Percentiles rank a stretch among this genome's conserved stretches.
Evolutionary conservation across 2,888 invertebrate genomes (phyloP).

Genomic region (Phalera bucephala): DNA sequence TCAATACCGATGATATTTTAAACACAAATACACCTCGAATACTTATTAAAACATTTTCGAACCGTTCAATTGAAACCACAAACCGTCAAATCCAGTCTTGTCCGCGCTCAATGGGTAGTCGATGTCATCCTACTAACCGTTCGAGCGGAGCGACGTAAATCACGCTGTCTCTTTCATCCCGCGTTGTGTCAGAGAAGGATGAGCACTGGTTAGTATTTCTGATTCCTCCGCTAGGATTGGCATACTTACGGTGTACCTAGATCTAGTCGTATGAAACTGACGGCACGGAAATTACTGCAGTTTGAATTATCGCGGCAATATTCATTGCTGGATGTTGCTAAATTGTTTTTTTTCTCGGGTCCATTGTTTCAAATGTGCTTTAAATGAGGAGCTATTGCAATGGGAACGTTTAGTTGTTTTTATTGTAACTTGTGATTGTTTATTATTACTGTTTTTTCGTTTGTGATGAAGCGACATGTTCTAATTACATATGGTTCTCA

Average conservation of each 20-base stretch:
- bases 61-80: slow-evolving; percentile 32
- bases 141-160: slow-evolving; percentile 21
- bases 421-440: background rate
- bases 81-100: slow-evolving; percentile 42
- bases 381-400: slow-evolving; percentile 3
- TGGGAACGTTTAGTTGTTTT: background rate
- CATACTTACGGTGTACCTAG: slow-evolving; percentile 33
- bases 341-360: slow-evolving; percentile 16
- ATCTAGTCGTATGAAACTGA: slow-evolving; percentile 41
- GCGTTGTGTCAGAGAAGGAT: slow-evolving; percentile 7
- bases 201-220: slow-evolving; percentile 12
- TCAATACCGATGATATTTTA: too few species aligned
- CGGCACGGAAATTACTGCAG: slow-evolving; percentile 45
- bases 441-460: too few species aligned
- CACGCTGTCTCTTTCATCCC: slow-evolving; percentile 18
- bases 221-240: slow-evolving; percentile 20
- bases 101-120: slow-evolving; percentile 30
- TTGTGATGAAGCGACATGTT: too few species aligned
- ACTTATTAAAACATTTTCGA: slow-evolving; percentile 33
- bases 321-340: slow-evolving; percentile 35
- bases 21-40: slow-evolving; percentile 6
- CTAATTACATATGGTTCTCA: too few species aligned
- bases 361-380: slow-evolving; percentile 10
- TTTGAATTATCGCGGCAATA: slow-evolving; percentile 41
- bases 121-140: slow-evolving; percentile 26